phyloP scores from a whole-genome alignment of 2,797 vertebrate species.

The Arvicola amphibius region DNA sequence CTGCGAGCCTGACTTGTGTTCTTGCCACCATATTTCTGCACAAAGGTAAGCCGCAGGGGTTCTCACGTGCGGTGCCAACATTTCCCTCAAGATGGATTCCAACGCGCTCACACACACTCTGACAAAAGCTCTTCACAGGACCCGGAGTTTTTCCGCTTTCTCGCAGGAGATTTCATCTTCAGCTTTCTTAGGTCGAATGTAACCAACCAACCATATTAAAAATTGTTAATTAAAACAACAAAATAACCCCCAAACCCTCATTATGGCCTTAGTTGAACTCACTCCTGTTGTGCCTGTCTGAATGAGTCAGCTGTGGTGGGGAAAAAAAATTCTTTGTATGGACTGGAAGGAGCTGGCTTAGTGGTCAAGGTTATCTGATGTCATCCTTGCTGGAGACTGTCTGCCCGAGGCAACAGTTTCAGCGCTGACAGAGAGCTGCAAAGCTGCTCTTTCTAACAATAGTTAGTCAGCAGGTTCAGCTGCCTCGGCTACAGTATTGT shows the following conservation, averaged over 20 bases:
- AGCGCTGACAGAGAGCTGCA: conserved; percentile 43
- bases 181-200: not conserved
- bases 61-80: not conserved
- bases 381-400: conserved; percentile 2
- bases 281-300: not conserved
- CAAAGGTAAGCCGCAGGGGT: conserved; percentile 37
- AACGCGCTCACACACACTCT: not conserved
- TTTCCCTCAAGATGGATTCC: conserved; percentile 42
- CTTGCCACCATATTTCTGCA: conserved; percentile 58
- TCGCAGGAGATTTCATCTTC: not conserved
- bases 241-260: not conserved
- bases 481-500: conserved; percentile 73
- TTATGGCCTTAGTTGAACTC: not conserved
- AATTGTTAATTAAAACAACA: conserved; percentile 26
- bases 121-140: conserved; percentile 2
- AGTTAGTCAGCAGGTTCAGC: conserved; percentile 79
- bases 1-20: conserved; percentile 58
- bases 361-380: conserved; percentile 19
- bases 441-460: conserved; percentile 78
- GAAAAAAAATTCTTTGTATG: not conserved
- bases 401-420: conserved; percentile 42
- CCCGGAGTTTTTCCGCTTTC: not conserved
- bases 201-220: conserved; percentile 1
- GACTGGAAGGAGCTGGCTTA: conserved; percentile 20
- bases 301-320: not conserved